phyloP scores from a whole-genome alignment of 2,113 vertebrate genomes.

The Poicephalus meyeri region DNA sequence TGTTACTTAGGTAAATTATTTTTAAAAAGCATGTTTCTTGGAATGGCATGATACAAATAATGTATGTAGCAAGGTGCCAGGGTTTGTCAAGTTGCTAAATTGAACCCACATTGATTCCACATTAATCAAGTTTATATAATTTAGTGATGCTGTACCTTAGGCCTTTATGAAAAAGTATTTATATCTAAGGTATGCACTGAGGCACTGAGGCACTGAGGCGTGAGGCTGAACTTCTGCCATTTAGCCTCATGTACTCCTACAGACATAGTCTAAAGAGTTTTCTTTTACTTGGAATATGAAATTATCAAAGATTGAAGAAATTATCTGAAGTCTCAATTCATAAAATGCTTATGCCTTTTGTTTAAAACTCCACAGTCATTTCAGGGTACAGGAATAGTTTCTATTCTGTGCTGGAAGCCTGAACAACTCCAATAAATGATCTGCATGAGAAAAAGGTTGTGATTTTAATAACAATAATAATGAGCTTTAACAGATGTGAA shows the following conservation, averaged over 20 bases:
- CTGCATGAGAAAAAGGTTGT: not conserved
- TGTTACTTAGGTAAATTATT: not conserved
- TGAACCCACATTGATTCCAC: not conserved
- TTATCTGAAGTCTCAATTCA: not conserved
- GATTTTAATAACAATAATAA: not conserved
- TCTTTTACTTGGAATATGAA: not conserved
- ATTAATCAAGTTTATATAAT: not conserved
- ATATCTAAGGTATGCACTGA: not conserved
- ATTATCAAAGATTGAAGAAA: not conserved
- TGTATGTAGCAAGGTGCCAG: not conserved
- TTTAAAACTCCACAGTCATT: not conserved
- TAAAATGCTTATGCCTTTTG: not conserved
- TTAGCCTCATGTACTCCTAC: not conserved
- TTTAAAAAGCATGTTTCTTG: constrained; percentile 35
- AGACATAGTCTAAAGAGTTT: not conserved
- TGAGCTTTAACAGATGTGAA: not conserved
- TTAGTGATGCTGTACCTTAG: not conserved
- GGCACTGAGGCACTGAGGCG: not conserved
- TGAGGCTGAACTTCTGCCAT: constrained; percentile 14
- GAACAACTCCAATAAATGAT: not conserved
- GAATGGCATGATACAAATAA: not conserved
- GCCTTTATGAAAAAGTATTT: constrained; percentile 15
- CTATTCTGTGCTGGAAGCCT: not conserved
- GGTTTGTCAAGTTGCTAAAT: not conserved
- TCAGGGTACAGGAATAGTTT: not conserved